Percentiles rank a stretch among this genome's conserved stretches.
Evolutionary conservation across 2,797 vertebrate species (phyloP).

Genomic region (Delichon dasypus): DNA sequence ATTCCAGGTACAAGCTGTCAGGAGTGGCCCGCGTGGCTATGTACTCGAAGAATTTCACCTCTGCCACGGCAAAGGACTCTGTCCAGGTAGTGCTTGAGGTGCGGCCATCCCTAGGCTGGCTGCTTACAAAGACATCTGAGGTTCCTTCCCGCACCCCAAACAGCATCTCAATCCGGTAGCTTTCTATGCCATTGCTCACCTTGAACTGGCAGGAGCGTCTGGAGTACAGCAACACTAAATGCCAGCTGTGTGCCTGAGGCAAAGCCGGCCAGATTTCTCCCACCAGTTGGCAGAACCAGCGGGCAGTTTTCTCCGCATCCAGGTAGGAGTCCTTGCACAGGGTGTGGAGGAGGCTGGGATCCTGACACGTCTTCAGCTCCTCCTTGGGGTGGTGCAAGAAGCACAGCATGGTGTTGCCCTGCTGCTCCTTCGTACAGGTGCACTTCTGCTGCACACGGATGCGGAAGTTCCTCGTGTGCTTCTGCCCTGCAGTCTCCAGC

Average conservation of each 20-base stretch:
- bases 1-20: background rate
- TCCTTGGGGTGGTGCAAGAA: background rate
- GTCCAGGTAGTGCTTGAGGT: background rate
- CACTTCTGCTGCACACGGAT: background rate
- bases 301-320: background rate
- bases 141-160: background rate
- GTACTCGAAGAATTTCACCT: background rate
- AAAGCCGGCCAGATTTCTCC: background rate
- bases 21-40: background rate
- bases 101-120: background rate
- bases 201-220: background rate
- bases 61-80: background rate
- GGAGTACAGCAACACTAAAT: background rate
- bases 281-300: background rate
- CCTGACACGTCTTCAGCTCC: background rate
- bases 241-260: fast-evolving
- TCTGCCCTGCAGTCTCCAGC: background rate
- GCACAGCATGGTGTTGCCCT: fast-evolving
- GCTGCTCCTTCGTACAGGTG: background rate
- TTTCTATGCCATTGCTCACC: background rate
- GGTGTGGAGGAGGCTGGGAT: background rate
- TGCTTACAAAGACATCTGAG: background rate
- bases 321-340: background rate
- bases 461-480: fast-evolving
- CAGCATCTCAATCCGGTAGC: background rate